Conservation (phyloP, 2,888 invertebrate genomes). For the Lasioglossum calceatum region DNA sequence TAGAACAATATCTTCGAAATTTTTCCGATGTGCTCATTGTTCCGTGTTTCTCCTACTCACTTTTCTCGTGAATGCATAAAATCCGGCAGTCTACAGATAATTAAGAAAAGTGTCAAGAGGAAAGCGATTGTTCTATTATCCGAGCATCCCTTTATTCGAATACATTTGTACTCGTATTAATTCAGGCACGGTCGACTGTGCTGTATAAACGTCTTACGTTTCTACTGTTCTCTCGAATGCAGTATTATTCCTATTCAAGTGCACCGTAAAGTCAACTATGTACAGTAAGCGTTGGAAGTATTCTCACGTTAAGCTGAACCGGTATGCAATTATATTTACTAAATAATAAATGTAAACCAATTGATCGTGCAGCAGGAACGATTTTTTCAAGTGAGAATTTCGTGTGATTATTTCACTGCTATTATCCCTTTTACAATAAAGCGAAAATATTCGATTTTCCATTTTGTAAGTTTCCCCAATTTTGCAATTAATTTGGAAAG, state of each 20-base stretch:
- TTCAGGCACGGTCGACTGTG: neutral
- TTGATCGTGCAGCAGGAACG: no score
- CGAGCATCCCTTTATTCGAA: neutral
- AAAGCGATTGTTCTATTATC: neutral
- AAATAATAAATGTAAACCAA: neutral
- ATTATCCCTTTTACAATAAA: neutral
- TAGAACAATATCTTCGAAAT: no score
- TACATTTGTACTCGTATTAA: neutral
- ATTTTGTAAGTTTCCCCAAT: no score
- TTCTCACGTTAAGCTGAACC: neutral
- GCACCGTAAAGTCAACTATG: neutral
- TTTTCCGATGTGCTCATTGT: no score
- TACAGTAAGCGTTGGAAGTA: neutral
- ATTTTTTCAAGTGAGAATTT: neutral
- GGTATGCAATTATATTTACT: neutral
- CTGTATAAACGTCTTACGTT: constrained; percentile 1
- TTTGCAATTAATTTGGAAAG: no score
- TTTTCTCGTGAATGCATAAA: no score
- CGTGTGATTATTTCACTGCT: neutral
- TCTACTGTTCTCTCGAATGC: neutral
- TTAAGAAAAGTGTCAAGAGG: neutral
- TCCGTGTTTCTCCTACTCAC: no score
- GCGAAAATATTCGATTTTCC: neutral
- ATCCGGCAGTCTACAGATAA: neutral
- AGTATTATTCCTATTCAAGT: neutral